Conservation (phyloP, 2,797 vertebrate genomes). For the Melanotaenia trifasciata region DNA sequence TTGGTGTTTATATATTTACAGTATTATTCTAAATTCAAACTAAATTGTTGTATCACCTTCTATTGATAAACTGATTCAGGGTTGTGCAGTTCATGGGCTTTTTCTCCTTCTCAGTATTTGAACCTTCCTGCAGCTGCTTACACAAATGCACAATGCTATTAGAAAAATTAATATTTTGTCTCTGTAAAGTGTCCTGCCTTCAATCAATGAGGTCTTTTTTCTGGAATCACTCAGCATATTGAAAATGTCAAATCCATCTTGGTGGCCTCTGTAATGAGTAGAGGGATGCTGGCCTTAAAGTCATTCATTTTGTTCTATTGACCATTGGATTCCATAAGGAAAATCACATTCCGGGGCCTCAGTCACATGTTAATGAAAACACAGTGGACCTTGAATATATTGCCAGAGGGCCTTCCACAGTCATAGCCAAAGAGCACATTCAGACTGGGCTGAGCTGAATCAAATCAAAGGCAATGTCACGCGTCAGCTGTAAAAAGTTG, state of each 20-base stretch:
- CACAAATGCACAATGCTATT: constrained; percentile 64
- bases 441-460: constrained; percentile 64
- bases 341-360: constrained; percentile 64
- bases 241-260: constrained; percentile 84
- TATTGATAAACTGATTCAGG: background rate
- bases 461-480: constrained; percentile 66
- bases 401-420: constrained; percentile 59
- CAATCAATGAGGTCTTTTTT: constrained; percentile 75
- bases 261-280: constrained; percentile 70
- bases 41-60: background rate
- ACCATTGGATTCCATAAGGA: constrained; percentile 75
- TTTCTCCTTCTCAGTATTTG: constrained; percentile 1
- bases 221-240: constrained; percentile 81
- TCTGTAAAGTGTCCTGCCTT: constrained; percentile 57
- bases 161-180: constrained; percentile 72
- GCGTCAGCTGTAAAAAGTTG: constrained; percentile 40
- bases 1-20: background rate
- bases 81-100: background rate
- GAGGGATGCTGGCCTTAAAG: constrained; percentile 67
- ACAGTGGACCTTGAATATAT: constrained; percentile 62
- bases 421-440: constrained; percentile 53
- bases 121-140: constrained; percentile 18
- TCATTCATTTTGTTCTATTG: constrained; percentile 81
- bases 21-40: background rate
- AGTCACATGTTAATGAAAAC: constrained; percentile 74